phyloP scores from a whole-genome alignment of 2,797 vertebrate species.

The Bradypus variegatus region DNA sequence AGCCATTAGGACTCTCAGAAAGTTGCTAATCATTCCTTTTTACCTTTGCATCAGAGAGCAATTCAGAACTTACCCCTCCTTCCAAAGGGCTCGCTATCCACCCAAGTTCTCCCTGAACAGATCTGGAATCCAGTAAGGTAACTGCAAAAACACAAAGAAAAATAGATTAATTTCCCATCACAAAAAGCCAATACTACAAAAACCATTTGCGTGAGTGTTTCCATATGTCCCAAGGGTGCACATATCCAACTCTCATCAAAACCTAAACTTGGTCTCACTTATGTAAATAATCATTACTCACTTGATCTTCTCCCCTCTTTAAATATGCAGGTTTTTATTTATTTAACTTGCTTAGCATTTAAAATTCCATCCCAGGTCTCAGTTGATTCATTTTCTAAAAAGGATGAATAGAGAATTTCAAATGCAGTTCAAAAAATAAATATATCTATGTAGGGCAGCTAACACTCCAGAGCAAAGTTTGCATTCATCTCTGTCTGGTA shows the following conservation, averaged over 20 bases:
- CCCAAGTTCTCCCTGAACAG: constrained; percentile 97
- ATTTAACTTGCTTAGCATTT: constrained; percentile 66
- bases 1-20: constrained; percentile 73
- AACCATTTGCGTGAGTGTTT: constrained; percentile 67
- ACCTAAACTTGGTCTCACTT: constrained; percentile 56
- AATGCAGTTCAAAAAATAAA: constrained; percentile 56
- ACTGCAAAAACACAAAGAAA: constrained; percentile 79
- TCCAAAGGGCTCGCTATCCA: constrained; percentile 97
- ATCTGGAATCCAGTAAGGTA: constrained; percentile 97
- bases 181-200: constrained; percentile 57
- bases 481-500: constrained; percentile 60
- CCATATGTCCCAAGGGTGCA: constrained; percentile 56
- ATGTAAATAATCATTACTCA: constrained; percentile 57
- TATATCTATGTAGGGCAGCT: constrained; percentile 34
- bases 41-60: constrained; percentile 69
- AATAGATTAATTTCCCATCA: constrained; percentile 70
- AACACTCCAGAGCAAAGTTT: constrained; percentile 46
- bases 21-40: constrained; percentile 75
- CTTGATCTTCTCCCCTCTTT: constrained; percentile 38
- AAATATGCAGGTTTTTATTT: constrained; percentile 57
- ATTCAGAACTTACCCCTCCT: constrained; percentile 93
- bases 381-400: constrained; percentile 52
- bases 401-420: constrained; percentile 56
- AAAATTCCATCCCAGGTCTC: constrained; percentile 59
- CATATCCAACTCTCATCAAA: constrained; percentile 53